Conservation (phyloP, 2,888 invertebrate genomes). For the Nephrotoma flavescens region DNA sequence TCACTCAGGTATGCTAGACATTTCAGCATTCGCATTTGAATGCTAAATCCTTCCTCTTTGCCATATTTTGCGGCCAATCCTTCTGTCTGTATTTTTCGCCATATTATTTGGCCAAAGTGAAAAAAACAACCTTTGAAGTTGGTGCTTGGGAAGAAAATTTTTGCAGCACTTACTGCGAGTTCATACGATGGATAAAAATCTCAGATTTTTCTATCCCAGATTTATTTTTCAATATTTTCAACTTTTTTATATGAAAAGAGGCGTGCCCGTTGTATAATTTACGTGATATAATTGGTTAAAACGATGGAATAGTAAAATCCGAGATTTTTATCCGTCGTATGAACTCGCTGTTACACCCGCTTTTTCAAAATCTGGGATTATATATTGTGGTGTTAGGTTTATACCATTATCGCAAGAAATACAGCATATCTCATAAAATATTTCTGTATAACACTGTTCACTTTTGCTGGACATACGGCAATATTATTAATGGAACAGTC, state of each 20-base stretch:
- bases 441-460: not conserved
- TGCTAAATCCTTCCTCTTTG: not conserved
- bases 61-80: not conserved
- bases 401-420: not conserved
- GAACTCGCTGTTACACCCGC: too few species aligned
- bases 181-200: too few species aligned
- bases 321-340: too few species aligned
- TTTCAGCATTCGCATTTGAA: not conserved
- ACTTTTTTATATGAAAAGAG: too few species aligned
- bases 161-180: too few species aligned
- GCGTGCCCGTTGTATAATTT: too few species aligned
- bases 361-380: not conserved
- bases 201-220: too few species aligned
- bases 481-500: not conserved
- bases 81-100: not conserved
- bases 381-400: not conserved
- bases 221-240: too few species aligned
- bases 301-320: too few species aligned
- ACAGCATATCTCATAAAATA: not conserved
- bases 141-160: not conserved
- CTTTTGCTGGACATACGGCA: not conserved
- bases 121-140: not conserved
- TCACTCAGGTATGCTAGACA: not conserved
- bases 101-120: not conserved
- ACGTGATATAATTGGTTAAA: too few species aligned